Evolutionary conservation across 2,113 vertebrate species (phyloP).

Genomic region (Dicrurus megarhynchus): DNA sequence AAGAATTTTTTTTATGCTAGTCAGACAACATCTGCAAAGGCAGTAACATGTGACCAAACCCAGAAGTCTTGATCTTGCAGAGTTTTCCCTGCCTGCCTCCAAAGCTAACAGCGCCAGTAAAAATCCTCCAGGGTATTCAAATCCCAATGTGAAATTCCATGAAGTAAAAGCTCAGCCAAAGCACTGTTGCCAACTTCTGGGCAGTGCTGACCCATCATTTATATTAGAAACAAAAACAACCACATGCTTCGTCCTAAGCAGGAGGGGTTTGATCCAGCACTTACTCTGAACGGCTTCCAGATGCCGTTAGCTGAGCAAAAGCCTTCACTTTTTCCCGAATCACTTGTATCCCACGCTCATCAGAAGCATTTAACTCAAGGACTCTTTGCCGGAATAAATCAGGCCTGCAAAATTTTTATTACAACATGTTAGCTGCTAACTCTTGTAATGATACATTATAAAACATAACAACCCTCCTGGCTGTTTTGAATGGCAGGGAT

Average conservation of each 20-base stretch:
- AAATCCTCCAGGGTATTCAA: not conserved
- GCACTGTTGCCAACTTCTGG: not conserved
- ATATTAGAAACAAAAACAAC: not conserved
- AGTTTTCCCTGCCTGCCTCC: not conserved
- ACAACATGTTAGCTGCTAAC: not conserved
- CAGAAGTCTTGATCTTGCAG: not conserved
- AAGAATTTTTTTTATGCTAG: not conserved
- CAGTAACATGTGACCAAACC: not conserved
- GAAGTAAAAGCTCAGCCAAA: not conserved
- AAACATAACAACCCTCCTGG: not conserved
- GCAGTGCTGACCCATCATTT: not conserved
- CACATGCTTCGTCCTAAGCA: not conserved
- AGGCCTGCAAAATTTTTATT: conserved; percentile 74
- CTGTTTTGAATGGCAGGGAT: not conserved
- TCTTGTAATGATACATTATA: not conserved
- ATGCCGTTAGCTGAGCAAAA: conserved; percentile 92
- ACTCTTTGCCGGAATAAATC: conserved; percentile 90
- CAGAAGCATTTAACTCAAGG: conserved; percentile 95
- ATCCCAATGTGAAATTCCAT: not conserved
- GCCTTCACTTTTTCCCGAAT: conserved; percentile 94
- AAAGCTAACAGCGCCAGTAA: not conserved
- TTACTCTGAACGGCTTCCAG: conserved; percentile 90
- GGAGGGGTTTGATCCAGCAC: conserved; percentile 40
- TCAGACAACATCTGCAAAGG: not conserved
- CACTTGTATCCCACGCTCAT: conserved; percentile 97